These are phyloP conservation scores for Collichthys lucidus DNA, from an alignment of 2,113 vertebrate species.

Conservation along the genomic window DNA sequence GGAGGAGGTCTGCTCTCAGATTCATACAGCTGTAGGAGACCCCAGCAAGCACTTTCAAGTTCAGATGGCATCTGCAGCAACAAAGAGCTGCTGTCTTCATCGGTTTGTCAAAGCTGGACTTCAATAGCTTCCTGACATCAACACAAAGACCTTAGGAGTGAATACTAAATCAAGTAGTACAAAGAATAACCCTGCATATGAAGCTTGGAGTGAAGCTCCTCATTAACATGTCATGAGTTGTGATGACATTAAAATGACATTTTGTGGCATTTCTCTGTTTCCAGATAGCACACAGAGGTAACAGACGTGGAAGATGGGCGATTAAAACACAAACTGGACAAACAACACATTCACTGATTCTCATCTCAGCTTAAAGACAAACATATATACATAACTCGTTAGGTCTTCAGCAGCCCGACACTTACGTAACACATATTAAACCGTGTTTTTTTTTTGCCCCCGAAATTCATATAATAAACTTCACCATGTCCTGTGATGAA, in stretches of 20 bases:
- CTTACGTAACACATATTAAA: no score
- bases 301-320: background rate
- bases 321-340: background rate
- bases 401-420: no score
- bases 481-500: no score
- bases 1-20: constrained; percentile 27
- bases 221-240: background rate
- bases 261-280: constrained; percentile 4
- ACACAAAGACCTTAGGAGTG: background rate
- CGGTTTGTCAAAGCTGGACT: background rate
- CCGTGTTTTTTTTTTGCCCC: no score
- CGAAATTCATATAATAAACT: no score
- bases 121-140: background rate
- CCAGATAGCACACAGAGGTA: background rate
- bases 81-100: background rate
- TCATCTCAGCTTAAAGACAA: no score
- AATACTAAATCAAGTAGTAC: background rate
- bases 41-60: background rate
- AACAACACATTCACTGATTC: no score
- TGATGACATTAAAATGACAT: constrained; percentile 14
- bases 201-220: background rate
- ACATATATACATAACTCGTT: no score
- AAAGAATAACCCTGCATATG: background rate
- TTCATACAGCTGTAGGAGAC: constrained; percentile 17
- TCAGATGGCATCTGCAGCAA: background rate